Evolutionary conservation across 2,888 invertebrate genomes (phyloP).

Genomic region (Peribatodes rhomboidaria): DNA sequence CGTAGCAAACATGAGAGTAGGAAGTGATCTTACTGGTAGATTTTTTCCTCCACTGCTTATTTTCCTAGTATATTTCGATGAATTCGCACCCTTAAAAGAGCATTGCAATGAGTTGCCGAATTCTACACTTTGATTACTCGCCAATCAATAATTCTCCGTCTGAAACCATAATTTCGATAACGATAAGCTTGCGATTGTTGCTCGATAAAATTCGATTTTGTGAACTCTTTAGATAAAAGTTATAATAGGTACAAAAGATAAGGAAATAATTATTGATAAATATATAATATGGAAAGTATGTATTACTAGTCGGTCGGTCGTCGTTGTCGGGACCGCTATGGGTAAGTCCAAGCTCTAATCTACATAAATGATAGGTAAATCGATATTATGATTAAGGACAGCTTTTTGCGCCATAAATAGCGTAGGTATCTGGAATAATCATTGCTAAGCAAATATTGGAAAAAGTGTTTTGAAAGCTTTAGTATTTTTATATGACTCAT

Average conservation of each 20-base stretch:
- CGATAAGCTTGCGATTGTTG: conserved; percentile 31
- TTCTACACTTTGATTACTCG: neutral
- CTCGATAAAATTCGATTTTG: conserved; percentile 51
- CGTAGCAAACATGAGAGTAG: no score
- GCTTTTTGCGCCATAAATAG: neutral
- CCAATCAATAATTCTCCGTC: conserved; percentile 17
- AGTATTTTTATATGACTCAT: no score
- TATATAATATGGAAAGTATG: conserved; percentile 59
- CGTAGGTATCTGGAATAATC: no score
- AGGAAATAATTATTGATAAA: conserved; percentile 63
- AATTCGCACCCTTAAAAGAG: no score
- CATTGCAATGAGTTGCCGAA: neutral
- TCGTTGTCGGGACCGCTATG: conserved; percentile 63
- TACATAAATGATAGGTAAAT: neutral
- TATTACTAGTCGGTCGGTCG: conserved; percentile 63
- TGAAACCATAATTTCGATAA: conserved; percentile 15
- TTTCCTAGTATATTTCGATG: no score
- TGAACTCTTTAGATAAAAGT: conserved; percentile 55
- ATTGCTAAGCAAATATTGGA: neutral
- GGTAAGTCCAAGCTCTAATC: conserved; percentile 61
- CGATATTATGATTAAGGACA: neutral
- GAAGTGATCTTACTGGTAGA: no score
- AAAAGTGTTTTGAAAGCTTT: no score
- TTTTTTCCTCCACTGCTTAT: no score
- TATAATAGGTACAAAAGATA: conserved; percentile 56